Evolutionary conservation across 2,888 invertebrate species (phyloP).

Genomic region (Encarsia formosa): DNA sequence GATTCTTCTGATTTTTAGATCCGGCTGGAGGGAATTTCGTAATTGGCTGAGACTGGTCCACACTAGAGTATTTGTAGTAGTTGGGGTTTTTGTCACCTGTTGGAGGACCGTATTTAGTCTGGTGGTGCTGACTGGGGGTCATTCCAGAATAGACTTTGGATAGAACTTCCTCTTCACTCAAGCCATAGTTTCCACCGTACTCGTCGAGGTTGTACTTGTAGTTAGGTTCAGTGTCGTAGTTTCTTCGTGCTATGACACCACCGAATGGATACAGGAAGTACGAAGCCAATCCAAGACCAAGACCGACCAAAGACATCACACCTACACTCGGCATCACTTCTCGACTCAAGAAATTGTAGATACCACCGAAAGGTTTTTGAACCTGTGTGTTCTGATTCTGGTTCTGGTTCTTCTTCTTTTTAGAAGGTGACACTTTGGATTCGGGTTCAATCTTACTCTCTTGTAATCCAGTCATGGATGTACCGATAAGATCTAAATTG

Average conservation of each 20-base stretch:
- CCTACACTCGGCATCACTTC: slow-evolving; percentile 80
- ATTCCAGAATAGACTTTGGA: slow-evolving; percentile 72
- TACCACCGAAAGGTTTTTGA: slow-evolving; percentile 64
- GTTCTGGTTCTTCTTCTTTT: slow-evolving; percentile 57
- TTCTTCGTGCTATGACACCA: slow-evolving; percentile 60
- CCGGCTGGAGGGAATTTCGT: slow-evolving; percentile 43
- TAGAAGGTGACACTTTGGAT: slow-evolving; percentile 42
- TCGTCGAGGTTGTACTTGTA: slow-evolving; percentile 68
- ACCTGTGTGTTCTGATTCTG: slow-evolving; percentile 35
- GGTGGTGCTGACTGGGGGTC: slow-evolving; percentile 46
- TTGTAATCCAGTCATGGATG: slow-evolving; percentile 31
- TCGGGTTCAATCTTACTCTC: slow-evolving; percentile 50
- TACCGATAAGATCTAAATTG: slow-evolving; percentile 28
- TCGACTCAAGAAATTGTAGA: slow-evolving; percentile 72
- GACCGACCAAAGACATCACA: slow-evolving; percentile 66
- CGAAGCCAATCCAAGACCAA: slow-evolving; percentile 72
- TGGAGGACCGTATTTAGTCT: slow-evolving; percentile 29
- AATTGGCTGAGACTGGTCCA: slow-evolving; percentile 7
- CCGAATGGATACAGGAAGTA: slow-evolving; percentile 74
- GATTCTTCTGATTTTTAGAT: slow-evolving; percentile 28
- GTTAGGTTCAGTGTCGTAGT: slow-evolving; percentile 56
- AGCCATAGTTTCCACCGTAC: slow-evolving; percentile 64
- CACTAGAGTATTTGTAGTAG: slow-evolving; percentile 32
- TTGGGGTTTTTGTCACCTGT: slow-evolving; percentile 21
- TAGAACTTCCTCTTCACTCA: slow-evolving; percentile 73